A percentile compares a stretch with the other conserved stretches of the same genome.
Conservation (phyloP, 1,140 invertebrate genomes). For the Caenorhabditis tropicalis region DNA sequence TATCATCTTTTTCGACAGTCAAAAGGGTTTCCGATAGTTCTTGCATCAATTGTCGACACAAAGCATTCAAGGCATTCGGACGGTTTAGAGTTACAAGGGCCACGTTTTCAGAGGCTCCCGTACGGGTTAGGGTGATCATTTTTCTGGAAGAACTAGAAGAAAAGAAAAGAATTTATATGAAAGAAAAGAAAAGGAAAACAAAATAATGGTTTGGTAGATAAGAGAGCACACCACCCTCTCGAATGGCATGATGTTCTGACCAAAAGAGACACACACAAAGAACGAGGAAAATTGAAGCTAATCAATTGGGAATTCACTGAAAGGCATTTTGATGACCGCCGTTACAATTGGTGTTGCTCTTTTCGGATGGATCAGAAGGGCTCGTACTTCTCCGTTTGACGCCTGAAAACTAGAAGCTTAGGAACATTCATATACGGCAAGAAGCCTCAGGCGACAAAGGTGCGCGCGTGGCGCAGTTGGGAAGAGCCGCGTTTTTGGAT, state of each 20-base stretch:
- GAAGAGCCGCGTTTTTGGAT: too few species aligned
- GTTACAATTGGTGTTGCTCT: slow-evolving; percentile 3
- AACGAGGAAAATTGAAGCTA: slow-evolving; percentile 3
- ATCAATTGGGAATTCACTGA: slow-evolving; percentile 32
- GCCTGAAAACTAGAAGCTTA: not conserved
- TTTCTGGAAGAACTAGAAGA: slow-evolving; percentile 29
- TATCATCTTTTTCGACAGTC: slow-evolving; percentile 81
- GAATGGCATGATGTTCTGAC: slow-evolving; percentile 14
- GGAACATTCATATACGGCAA: too few species aligned
- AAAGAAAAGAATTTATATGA: not conserved
- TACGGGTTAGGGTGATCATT: slow-evolving; percentile 64
- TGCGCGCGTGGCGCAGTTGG: too few species aligned
- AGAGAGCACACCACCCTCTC: slow-evolving; percentile 76
- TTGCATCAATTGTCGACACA: slow-evolving; percentile 85
- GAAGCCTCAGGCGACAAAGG: too few species aligned
- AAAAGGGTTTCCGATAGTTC: slow-evolving; percentile 82
- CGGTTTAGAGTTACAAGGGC: slow-evolving; percentile 88
- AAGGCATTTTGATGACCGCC: slow-evolving; percentile 21
- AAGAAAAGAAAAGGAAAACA: not conserved
- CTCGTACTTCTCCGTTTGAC: not conserved
- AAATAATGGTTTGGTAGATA: slow-evolving; percentile 81
- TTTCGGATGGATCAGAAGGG: not conserved
- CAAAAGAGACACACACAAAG: not conserved
- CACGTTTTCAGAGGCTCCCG: slow-evolving; percentile 78
- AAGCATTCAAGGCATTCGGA: slow-evolving; percentile 90